Base-by-base conservation (phyloP, 2,888 invertebrate genomes). In the Acrocyrtus sp. region DNA sequence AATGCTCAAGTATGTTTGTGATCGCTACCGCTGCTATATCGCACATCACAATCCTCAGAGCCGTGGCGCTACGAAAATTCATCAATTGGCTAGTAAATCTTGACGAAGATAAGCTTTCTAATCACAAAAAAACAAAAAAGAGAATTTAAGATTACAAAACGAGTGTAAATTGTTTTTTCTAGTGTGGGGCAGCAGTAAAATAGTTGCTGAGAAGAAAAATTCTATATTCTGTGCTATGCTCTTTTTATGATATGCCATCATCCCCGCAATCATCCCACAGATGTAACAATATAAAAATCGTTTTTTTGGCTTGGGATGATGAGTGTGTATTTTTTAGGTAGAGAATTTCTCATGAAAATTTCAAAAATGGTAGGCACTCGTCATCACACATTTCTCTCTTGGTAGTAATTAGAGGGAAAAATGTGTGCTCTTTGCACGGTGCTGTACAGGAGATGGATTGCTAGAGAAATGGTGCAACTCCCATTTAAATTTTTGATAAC, bases 41-140 rank as follows among this genome's bases (percentile, higher is more conserved):
- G 2, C 15, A 24, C 22, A 3, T 3, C 5, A 50, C 22, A 3
- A n/a, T 26, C 2, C 8, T 3, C 50, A 50, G 8, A 22, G 19
- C 19, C 6, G 12, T 47, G 47, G 21, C 22, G n/a, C 3, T 24
- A 24, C 24, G 22, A 15, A 34, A 34, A 34, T 5, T 5, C 34
- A 34, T 34, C 34, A 34, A 34, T 53, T 53, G 17, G 26, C 3
- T 29, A 53, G 34, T n/a, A 17, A 53, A 53, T 8, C 41, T 53
- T 53, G 56, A 39, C 56, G 22, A 15, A 45, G 62, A 51, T 63
- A 63, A 63, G 63, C 63, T 63, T 63, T 63, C 63, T 63, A 63
- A 63, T 63, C 63, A 63, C 53, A 43, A 39, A 22, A 58, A 45
- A 48, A 29, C 17, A 41, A 58, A n/a, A 47, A 19, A 47, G 47